Conservation (phyloP, 2,113 vertebrate genomes). For the Hypanus sabinus region DNA sequence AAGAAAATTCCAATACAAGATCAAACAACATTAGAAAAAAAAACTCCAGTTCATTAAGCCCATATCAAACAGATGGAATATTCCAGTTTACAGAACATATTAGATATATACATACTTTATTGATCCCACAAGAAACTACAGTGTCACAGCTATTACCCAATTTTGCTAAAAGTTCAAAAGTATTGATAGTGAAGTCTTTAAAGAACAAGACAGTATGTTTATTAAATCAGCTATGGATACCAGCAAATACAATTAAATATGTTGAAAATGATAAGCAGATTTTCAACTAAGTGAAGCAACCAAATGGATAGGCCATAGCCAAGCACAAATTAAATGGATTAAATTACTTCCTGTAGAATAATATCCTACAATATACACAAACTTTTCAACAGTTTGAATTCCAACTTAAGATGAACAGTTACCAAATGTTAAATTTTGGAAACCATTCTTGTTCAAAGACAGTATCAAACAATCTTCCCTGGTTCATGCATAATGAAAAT, state of each 20-base stretch:
- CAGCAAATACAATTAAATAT: neutral
- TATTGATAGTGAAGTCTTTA: neutral
- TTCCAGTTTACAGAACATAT: neutral
- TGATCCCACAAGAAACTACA: too few relatives aligned
- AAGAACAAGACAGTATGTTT: neutral
- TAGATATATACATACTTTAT: neutral
- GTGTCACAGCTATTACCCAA: neutral
- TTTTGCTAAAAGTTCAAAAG: neutral
- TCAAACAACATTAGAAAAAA: neutral
- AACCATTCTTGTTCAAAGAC: neutral
- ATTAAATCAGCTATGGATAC: neutral
- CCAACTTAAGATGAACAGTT: neutral
- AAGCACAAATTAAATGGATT: neutral
- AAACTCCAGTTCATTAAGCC: neutral
- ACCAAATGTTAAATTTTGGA: neutral
- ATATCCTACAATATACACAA: neutral
- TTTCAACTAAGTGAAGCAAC: neutral
- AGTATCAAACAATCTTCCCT: neutral
- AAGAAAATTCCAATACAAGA: slow-evolving; percentile 43
- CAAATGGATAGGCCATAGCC: neutral
- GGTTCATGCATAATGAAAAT: neutral
- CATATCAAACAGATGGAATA: neutral
- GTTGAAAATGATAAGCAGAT: neutral
- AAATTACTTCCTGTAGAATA: neutral
- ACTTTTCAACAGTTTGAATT: neutral